Conservation (phyloP, 2,113 vertebrate genomes). For the Puma concolor region DNA sequence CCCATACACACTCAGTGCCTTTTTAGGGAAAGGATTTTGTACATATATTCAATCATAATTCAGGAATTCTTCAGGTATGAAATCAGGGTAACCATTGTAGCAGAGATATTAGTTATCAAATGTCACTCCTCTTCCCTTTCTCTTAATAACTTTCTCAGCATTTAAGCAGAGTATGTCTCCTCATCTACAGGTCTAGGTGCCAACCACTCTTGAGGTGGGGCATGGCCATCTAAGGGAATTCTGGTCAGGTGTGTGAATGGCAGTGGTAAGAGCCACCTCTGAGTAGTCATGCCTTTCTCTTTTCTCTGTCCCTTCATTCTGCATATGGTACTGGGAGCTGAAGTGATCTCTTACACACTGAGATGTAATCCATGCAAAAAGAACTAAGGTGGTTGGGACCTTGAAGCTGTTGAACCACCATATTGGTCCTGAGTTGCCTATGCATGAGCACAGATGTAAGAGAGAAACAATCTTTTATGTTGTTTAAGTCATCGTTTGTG, state of each 20-base stretch:
- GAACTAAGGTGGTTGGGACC: not conserved
- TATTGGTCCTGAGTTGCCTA: not conserved
- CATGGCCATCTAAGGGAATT: not conserved
- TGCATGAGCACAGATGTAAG: not conserved
- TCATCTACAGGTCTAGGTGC: not conserved
- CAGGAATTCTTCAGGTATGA: not conserved
- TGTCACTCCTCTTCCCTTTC: not conserved
- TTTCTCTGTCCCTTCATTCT: not conserved
- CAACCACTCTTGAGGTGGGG: accelerated
- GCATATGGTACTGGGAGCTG: not conserved
- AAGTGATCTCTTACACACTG: not conserved
- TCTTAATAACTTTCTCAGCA: not conserved
- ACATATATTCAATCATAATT: not conserved
- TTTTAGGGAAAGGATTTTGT: not conserved
- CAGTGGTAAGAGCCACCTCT: not conserved
- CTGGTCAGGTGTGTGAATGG: too few species aligned
- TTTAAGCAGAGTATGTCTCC: accelerated
- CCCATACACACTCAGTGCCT: accelerated
- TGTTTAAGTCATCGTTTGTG: not conserved
- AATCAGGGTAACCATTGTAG: not conserved
- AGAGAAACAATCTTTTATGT: not conserved
- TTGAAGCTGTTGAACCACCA: not conserved
- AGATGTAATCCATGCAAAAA: not conserved
- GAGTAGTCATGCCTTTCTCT: too few species aligned
- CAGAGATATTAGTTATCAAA: not conserved